Evolutionary conservation across 2,113 vertebrate species (phyloP).

Genomic region (Epinephelus moara): DNA sequence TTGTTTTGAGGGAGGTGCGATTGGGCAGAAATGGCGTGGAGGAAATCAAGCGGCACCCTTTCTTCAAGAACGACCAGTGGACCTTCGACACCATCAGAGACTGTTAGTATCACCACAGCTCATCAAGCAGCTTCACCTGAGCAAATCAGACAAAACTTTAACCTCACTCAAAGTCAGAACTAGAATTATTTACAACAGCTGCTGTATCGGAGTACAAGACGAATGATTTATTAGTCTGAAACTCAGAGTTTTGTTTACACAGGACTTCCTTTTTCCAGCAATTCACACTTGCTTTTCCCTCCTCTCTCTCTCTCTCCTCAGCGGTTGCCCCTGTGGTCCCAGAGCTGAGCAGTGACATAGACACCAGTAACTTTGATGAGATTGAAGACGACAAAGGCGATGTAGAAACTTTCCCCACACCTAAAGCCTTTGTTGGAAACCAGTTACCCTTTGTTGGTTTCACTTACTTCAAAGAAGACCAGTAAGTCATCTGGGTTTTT

Average conservation of each 20-base stretch:
- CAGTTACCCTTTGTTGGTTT: constrained; percentile 99
- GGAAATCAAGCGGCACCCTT: constrained; percentile 96
- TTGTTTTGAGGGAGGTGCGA: constrained; percentile 92
- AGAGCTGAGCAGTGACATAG: constrained; percentile 97
- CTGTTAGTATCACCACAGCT: constrained; percentile 86
- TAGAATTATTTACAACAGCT: neutral
- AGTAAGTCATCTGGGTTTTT: constrained; percentile 84
- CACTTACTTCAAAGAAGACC: constrained; percentile 98
- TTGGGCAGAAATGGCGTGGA: constrained; percentile 96
- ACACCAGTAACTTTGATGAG: constrained; percentile 99
- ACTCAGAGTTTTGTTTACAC: constrained; percentile 10
- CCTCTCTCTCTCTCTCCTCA: constrained; percentile 54
- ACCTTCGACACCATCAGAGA: constrained; percentile 97
- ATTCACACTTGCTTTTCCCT: constrained; percentile 10
- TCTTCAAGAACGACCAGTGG: constrained; percentile 99
- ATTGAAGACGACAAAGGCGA: constrained; percentile 98
- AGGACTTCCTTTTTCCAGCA: constrained; percentile 22
- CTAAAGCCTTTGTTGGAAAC: constrained; percentile 98
- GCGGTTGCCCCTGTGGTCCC: constrained; percentile 97
- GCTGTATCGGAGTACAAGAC: neutral
- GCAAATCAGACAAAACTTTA: neutral
- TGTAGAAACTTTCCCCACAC: constrained; percentile 95
- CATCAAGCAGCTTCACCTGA: neutral
- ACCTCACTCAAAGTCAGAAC: neutral
- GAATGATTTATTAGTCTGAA: neutral